Percentiles rank a stretch among this genome's conserved stretches.
phyloP scores from a whole-genome alignment of 2,797 vertebrate species.

The Danio choprae region DNA sequence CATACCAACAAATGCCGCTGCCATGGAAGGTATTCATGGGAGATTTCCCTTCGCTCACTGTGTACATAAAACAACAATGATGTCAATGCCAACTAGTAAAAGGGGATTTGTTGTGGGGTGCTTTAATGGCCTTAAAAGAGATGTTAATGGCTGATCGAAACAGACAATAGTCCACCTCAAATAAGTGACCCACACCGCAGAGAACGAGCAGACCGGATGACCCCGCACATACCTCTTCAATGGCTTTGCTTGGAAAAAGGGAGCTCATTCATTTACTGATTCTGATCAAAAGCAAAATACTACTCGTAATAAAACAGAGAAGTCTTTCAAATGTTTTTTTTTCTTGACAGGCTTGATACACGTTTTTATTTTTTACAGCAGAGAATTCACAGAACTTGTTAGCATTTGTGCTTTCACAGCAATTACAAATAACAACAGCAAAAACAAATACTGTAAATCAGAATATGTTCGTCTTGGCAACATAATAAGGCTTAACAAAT shows the following conservation, averaged over 20 bases:
- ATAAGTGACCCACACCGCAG: slow-evolving; percentile 41
- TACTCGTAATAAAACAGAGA: background rate
- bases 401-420: slow-evolving; percentile 25
- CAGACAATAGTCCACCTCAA: slow-evolving; percentile 50
- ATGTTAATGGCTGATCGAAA: slow-evolving; percentile 45
- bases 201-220: slow-evolving; percentile 32
- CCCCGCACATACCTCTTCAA: slow-evolving; percentile 23
- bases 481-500: background rate
- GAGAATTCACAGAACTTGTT: slow-evolving; percentile 9
- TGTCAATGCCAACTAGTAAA: slow-evolving; percentile 51
- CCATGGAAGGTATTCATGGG: slow-evolving; percentile 51
- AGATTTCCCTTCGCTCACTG: slow-evolving; percentile 54
- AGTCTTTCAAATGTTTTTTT: background rate
- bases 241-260: slow-evolving; percentile 21
- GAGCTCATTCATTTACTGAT: background rate
- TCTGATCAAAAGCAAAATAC: background rate
- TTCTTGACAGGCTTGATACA: background rate
- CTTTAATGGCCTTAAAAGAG: slow-evolving; percentile 56
- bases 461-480: slow-evolving; percentile 1
- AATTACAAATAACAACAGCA: slow-evolving; percentile 16
- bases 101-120: slow-evolving; percentile 9
- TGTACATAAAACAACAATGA: slow-evolving; percentile 56
- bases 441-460: slow-evolving; percentile 3
- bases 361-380: background rate
- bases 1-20: slow-evolving; percentile 52